phyloP scores from a whole-genome alignment of 2,797 vertebrate genomes.

The Semaprochilodus insignis region DNA sequence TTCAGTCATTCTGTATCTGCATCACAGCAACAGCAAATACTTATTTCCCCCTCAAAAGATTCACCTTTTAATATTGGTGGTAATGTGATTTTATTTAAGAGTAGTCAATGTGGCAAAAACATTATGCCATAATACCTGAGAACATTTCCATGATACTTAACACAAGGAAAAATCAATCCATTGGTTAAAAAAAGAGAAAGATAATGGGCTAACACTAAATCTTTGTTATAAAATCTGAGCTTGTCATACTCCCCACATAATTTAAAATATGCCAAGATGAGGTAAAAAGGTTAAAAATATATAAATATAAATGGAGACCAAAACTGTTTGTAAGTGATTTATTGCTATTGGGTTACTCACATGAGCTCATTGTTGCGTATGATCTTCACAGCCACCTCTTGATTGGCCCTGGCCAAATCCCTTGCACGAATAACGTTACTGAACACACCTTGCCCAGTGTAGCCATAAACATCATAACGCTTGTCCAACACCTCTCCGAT shows the following conservation, averaged over 20 bases:
- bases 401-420: conserved; percentile 94
- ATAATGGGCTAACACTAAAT: no score
- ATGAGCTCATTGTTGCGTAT: conserved; percentile 99
- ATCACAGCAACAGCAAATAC: background rate
- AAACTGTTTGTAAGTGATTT: no score
- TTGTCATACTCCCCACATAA: no score
- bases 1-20: background rate
- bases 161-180: background rate
- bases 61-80: background rate
- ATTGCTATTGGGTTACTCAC: conserved; percentile 77
- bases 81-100: background rate
- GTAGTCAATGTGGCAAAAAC: background rate
- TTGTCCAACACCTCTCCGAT: conserved; percentile 98
- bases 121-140: background rate
- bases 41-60: background rate
- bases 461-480: conserved; percentile 97
- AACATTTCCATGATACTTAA: background rate
- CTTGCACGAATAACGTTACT: conserved; percentile 98
- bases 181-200: no score
- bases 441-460: conserved; percentile 98
- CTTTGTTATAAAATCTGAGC: no score
- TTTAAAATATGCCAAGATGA: no score
- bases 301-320: background rate
- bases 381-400: conserved; percentile 99
- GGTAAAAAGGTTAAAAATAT: no score